Conservation (phyloP, 1,140 invertebrate genomes). For the Eriocheir sinensis region DNA sequence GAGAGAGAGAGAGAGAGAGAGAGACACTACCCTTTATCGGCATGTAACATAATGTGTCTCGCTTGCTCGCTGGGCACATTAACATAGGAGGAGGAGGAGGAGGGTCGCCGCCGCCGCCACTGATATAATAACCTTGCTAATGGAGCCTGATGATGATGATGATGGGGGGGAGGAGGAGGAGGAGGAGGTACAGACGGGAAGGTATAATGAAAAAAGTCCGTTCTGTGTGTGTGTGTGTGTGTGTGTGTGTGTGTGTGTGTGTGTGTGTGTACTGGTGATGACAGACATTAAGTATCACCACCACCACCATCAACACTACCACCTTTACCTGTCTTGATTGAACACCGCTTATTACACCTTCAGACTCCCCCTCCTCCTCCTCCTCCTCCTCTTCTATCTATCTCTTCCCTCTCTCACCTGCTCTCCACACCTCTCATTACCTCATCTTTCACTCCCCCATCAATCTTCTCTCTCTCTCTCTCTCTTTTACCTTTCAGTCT, state of each 20-base stretch:
- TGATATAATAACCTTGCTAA: background rate
- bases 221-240: background rate
- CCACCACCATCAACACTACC: background rate
- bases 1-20: too few relatives aligned
- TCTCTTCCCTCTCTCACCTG: too few relatives aligned
- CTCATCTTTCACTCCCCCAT: background rate
- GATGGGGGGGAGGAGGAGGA: too few relatives aligned
- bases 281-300: background rate
- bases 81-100: too few relatives aligned
- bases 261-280: background rate
- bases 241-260: conserved; percentile 17
- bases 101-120: background rate
- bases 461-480: background rate
- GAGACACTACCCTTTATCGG: background rate
- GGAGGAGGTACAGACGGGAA: too few relatives aligned
- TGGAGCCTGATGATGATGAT: background rate
- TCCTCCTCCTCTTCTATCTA: background rate
- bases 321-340: background rate
- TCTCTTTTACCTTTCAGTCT: background rate
- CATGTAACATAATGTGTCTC: conserved; percentile 5
- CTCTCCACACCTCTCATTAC: conserved; percentile 25
- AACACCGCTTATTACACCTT: background rate
- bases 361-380: background rate
- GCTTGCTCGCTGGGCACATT: background rate
- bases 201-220: background rate